Evolutionary conservation across 2,797 vertebrate genomes (phyloP).

Genomic region (Poeciliopsis infans): DNA sequence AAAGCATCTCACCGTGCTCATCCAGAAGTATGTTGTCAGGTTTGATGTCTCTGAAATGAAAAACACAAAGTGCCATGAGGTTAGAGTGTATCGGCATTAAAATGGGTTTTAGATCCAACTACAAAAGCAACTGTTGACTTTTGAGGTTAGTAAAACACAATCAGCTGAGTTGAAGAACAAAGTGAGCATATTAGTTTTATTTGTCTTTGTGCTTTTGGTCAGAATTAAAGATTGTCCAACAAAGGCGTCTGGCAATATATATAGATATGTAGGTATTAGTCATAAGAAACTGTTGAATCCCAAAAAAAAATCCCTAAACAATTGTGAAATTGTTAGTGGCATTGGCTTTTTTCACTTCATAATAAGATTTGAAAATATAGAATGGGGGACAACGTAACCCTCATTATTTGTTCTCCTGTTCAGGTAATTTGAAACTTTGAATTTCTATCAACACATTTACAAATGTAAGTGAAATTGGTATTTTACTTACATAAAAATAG

Average conservation of each 20-base stretch:
- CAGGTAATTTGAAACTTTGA: background rate
- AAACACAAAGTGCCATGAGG: constrained; percentile 46
- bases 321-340: background rate
- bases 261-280: background rate
- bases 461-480: background rate
- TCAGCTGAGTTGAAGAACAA: background rate
- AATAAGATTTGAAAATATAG: background rate
- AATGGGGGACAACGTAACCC: background rate
- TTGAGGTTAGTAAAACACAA: background rate
- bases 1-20: constrained; percentile 87
- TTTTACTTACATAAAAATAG: no score
- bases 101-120: background rate
- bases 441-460: background rate
- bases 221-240: background rate
- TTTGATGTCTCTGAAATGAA: constrained; percentile 91
- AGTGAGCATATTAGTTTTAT: background rate
- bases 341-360: background rate
- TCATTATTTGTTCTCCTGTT: background rate
- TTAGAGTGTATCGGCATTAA: constrained; percentile 14
- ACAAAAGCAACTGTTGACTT: background rate
- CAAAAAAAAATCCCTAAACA: background rate
- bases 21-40: constrained; percentile 98
- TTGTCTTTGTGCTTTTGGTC: background rate
- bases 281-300: background rate
- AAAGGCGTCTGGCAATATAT: background rate